Conservation (phyloP, 2,888 invertebrate species). For the Torymus auratus region DNA sequence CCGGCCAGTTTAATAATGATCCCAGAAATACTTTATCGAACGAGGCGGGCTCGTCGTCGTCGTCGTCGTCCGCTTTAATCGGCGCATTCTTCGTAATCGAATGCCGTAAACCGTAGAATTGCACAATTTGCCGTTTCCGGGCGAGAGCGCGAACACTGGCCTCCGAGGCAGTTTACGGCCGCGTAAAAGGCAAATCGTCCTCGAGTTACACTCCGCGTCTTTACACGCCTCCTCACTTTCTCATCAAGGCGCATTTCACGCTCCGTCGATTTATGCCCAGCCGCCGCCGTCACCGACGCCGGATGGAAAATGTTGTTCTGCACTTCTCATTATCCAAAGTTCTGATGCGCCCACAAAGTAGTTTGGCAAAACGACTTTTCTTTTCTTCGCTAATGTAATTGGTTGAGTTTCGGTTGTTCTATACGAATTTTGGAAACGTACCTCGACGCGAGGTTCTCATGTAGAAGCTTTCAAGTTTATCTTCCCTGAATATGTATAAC, state of each 20-base stretch:
- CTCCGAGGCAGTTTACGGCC: conserved; percentile 65
- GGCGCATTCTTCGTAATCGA: conserved; percentile 57
- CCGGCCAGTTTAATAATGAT: conserved; percentile 13
- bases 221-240: conserved; percentile 56
- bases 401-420: no score
- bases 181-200: conserved; percentile 66
- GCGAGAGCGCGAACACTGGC: conserved; percentile 57
- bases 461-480: no score
- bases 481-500: no score
- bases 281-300: neutral
- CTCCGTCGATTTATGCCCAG: conserved; percentile 27
- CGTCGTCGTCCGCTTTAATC: conserved; percentile 46
- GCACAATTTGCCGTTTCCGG: conserved; percentile 64
- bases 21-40: conserved; percentile 37
- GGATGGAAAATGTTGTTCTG: conserved; percentile 8
- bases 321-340: conserved; percentile 25
- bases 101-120: conserved; percentile 57
- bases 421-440: no score
- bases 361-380: no score
- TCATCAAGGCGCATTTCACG: conserved; percentile 43
- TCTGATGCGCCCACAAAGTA: neutral
- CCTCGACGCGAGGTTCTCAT: no score
- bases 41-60: conserved; percentile 23
- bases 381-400: no score
- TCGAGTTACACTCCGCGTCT: conserved; percentile 60